Conservation (phyloP, 2,113 vertebrate genomes). For the Eonycteris spelaea region DNA sequence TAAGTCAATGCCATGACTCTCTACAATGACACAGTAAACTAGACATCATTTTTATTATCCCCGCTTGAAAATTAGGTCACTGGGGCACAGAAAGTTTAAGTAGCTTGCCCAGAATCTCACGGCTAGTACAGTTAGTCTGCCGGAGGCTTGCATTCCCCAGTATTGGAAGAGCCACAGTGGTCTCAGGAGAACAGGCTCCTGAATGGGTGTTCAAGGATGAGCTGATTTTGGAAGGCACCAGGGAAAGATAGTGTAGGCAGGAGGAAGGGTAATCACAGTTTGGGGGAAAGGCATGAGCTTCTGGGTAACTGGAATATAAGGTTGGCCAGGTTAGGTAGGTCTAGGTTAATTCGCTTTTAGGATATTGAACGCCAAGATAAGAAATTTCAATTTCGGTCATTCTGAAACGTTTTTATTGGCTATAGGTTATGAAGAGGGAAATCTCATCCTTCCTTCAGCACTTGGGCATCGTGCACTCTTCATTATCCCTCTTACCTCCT, state of each 20-base stretch:
- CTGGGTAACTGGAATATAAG: not conserved
- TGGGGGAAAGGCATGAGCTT: not conserved
- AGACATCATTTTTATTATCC: not conserved
- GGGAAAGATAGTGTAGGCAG: not conserved
- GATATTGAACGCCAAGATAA: not conserved
- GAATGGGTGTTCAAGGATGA: not conserved
- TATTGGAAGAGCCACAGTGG: not conserved
- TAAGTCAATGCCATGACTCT: not conserved
- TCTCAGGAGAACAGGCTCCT: not conserved
- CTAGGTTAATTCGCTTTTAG: not conserved
- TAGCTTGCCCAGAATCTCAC: not conserved
- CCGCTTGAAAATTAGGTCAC: not conserved
- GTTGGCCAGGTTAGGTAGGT: not conserved
- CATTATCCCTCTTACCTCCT: not conserved
- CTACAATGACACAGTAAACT: not conserved
- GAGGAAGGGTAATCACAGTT: too few relatives aligned
- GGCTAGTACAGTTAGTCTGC: not conserved
- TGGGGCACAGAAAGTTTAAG: not conserved
- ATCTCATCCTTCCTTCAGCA: not conserved
- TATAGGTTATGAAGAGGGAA: not conserved
- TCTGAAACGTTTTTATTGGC: not conserved
- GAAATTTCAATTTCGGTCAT: not conserved
- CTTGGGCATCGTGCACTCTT: not conserved
- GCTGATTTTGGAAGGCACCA: not conserved
- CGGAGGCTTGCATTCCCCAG: accelerated